These are phyloP conservation scores for Scortum barcoo DNA, from an alignment of 2,113 vertebrate genomes.

Conservation along the genomic window DNA sequence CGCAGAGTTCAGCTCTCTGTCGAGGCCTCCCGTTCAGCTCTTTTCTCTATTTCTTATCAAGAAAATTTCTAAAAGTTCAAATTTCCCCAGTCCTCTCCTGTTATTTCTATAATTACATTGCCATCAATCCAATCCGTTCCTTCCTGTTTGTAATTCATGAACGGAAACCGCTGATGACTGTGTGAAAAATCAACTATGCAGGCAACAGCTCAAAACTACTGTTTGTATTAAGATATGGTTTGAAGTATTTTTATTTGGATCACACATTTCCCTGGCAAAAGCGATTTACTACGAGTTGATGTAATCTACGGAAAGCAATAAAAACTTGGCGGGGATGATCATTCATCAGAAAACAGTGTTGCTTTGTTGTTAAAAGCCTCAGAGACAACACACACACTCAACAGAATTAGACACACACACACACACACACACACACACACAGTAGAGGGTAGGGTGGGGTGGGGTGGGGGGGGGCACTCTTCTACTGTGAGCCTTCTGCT, in stretches of 20 bases:
- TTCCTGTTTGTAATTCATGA: constrained; percentile 20
- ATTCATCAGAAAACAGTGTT: constrained; percentile 68
- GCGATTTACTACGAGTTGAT: constrained; percentile 65
- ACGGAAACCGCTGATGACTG: constrained; percentile 41
- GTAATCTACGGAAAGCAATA: constrained; percentile 79
- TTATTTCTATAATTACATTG: constrained; percentile 7
- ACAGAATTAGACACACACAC: constrained; percentile 31
- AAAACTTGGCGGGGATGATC: constrained; percentile 67
- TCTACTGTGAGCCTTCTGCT: constrained; percentile 7
- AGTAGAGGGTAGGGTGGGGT: no score
- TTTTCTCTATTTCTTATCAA: background rate
- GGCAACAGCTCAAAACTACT: constrained; percentile 41
- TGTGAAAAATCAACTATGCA: constrained; percentile 31
- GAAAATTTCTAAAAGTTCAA: background rate
- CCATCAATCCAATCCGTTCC: constrained; percentile 17
- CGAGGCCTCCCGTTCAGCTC: background rate
- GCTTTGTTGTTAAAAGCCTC: constrained; percentile 59
- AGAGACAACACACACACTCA: constrained; percentile 50
- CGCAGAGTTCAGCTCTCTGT: background rate
- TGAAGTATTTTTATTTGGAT: constrained; percentile 70
- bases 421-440: no score
- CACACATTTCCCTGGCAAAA: constrained; percentile 54
- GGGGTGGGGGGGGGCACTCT: background rate
- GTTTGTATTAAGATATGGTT: constrained; percentile 60
- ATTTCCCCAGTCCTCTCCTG: constrained; percentile 22